Evolutionary conservation across 2,888 invertebrate genomes (phyloP), one percentile per base, ranked within the genome.

Genomic region (Melieria picta): DNA sequence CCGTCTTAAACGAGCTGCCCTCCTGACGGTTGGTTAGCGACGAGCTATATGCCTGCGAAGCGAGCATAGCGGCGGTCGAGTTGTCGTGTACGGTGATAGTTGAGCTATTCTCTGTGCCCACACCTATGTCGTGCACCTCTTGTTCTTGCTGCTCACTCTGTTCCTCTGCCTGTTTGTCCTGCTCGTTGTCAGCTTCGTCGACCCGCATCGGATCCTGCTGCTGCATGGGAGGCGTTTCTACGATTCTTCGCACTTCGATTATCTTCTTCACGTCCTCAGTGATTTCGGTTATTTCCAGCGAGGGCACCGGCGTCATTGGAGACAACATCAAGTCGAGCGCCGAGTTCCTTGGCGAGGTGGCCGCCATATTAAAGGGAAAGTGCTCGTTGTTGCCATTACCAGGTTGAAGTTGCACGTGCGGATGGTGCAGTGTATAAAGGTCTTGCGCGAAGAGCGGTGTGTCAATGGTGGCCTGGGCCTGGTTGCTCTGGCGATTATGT

Each of bases 231-330:
- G 65, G 71, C 13, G 71, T 71, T 16, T 72, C 67, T 9, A 63
- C 45, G n/a, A 72, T 67, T 48, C 57, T 50, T 7, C 63, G 67
- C 4, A 67, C 64, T 30, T 56, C 63, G 16, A 67, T 48, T 57
- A 67, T 68, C 16, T 72, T 73, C 52, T 66, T 30, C 5, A 57
- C 50, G 50, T 69, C 71, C 60, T 65, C 72, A 6, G 58, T 13
- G 11, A 72, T 69, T 50, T 75, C 73, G 16, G 52, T n/a, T 45
- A 73, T 70, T 46, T 75, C 71, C 5, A 73, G 43, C 7, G 65
- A 76, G 57, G 72, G 71, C 4, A 62, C 61, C 47, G 71, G 67
- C 10, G 72, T 71, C 30, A 71, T 46, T 63, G 57, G 71, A 50
- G 63, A 42, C 10, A 70, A 64, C 45, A 48, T 70, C 48, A 65